Base-by-base conservation (phyloP, 2,113 vertebrate species). In the Colossoma macropomum region DNA sequence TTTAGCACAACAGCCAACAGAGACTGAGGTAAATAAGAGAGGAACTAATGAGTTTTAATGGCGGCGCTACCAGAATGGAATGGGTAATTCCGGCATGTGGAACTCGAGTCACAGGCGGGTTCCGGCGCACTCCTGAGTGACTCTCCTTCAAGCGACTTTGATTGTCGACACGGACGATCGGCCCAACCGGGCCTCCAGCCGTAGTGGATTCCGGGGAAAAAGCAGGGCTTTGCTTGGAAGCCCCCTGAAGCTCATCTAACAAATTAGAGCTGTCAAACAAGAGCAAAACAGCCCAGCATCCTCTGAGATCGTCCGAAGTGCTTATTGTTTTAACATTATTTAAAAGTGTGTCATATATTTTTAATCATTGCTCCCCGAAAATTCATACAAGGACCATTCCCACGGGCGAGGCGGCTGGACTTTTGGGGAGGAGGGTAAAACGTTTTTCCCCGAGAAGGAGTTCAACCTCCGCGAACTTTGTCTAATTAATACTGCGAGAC, bases 131-230 rank as follows among this genome's bases (percentile, higher is more conserved):
- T 89, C 90, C 93, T 94, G 91, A 89, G 93, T 88, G 83, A 85
- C 75, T 94, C 92, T 90, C 93, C 95, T 95, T 95, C 88, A 92
- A 91, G 91, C 84, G 95, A 96, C 93, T 80, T 95, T 93, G 93
- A 94, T 88, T 90, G 93, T 91, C 92, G 85, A 71, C 52, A 73
- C 34, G 19, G 81, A 45, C 73, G 5, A 59, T 59, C 63, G 71
- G n/a, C 65, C 5, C 65, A 30, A 68, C 5, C 17, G 34, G 68
- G 70, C 21, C 77, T 79, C 28, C 27, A 10, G 25, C 86, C 89
- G 90, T 60, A 21, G 30, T 81, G 72, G n/a, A 85, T 79, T 72
- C 77, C 34, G 84, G 54, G 52, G 56, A 70, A 80, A 68, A 82
- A 48, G 75, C 80, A 62, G 85, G 50, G 66, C 17, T 63, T 77